Percentiles rank a stretch among this genome's conserved stretches.
Evolutionary conservation across 1,140 invertebrate species (phyloP).

Genomic region (Eufriesea mexicana): DNA sequence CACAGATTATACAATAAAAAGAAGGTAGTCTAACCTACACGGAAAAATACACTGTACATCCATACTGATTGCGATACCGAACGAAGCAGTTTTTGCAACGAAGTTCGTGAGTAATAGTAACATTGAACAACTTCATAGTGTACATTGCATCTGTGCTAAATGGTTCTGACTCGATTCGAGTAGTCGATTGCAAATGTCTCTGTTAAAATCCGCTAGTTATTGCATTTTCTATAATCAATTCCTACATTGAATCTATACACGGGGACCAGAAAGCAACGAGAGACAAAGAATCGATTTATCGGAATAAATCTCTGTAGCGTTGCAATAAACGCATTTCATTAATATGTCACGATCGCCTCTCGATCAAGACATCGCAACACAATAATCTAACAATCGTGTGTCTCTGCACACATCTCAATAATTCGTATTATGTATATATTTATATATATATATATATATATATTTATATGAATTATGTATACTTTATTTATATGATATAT

Average conservation of each 20-base stretch:
- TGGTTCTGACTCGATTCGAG: neutral
- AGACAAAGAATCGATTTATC: constrained; percentile 34
- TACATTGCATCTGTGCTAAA: neutral
- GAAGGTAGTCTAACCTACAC: neutral
- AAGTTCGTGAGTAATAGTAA: neutral
- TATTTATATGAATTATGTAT: constrained; percentile 48
- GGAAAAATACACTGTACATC: constrained; percentile 16
- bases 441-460: constrained; percentile 50
- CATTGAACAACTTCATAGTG: neutral
- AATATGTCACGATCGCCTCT: constrained; percentile 34
- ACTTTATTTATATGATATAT: constrained; percentile 44
- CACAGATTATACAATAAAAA: constrained; percentile 15
- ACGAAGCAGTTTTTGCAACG: neutral
- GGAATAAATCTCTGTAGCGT: constrained; percentile 45
- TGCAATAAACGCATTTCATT: constrained; percentile 21
- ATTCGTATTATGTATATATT: constrained; percentile 63
- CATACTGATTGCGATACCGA: neutral
- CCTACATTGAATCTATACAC: constrained; percentile 62
- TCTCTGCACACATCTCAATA: constrained; percentile 56
- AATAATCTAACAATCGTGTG: constrained; percentile 63
- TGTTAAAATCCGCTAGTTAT: neutral
- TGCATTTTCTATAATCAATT: constrained; percentile 1
- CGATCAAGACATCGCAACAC: constrained; percentile 36
- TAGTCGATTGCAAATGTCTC: neutral
- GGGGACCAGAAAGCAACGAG: constrained; percentile 42